Evolutionary conservation across 2,113 vertebrate genomes (phyloP), one percentile per base, ranked within the genome.

Genomic region (Zingel zingel): DNA sequence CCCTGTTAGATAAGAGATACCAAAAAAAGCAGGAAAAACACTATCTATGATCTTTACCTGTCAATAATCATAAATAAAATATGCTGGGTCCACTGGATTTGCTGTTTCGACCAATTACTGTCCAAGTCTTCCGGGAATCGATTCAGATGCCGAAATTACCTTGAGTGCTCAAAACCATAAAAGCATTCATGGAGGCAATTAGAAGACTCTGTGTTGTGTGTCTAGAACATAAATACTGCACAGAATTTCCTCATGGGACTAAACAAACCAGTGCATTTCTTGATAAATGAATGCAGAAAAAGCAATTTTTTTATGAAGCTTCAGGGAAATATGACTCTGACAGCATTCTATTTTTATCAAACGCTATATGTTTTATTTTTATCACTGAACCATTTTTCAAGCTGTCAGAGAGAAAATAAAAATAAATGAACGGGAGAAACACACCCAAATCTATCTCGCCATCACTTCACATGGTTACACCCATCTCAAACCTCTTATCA

Each of bases 251-350:
- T 88, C 79, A 15, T 56, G 87, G 67, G 82, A 84, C 82, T 27
- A 80, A 87, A 89, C 78, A 91, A 91, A 86, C 71, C 82, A 74
- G 59, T 67, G 76, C 57, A 79, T 84, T 88, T 92, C 80, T 81
- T 91, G 82, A 92, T 91, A 93, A 94, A 95, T 80, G 69, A 82
- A 92, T 81, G 81, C 63, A 78, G 82, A 77, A 87, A 91, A 92
- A 82, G 72, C 84, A 73, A 89, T 91, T 91, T 91, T 91, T 89
- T 84, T 86, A 77, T 78, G 81, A 89, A 91, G 90, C 88, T 88
- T 91, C 74, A 76, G 89, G 89, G 88, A 92, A 92, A 91, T 89
- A 88, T 56, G 62, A 72, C 61, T 86, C 74, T 89, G 89, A 88
- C 87, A 91, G 84, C 83, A 58, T 88, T 89, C 82, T 86, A 74